Base-by-base conservation (phyloP, 1,140 invertebrate genomes). In the Neodiprion lecontei region DNA sequence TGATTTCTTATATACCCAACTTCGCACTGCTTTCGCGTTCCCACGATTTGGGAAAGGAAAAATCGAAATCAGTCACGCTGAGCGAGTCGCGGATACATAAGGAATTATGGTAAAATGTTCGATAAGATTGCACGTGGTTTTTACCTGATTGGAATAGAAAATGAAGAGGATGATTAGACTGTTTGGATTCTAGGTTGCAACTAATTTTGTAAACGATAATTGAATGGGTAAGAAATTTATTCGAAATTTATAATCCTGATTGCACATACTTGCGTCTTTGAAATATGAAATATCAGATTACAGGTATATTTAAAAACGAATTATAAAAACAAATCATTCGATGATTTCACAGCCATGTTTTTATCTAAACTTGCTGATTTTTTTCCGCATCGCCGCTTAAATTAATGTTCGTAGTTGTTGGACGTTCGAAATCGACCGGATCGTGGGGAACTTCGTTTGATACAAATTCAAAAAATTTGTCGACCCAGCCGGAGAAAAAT, bases 381-480 rank as follows among this genome's bases (percentile, higher is more conserved):
- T 1, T 3, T 65, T 14, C 0, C 17, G 12, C 0, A 65, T 65
- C 61, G 12, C 61, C 12, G 61, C 61, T 65, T 65, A 14, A 65
- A 65, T 65, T 14, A 7, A 65, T 65, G 12, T 65, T 65, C 17
- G 8, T 69, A 28, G 23, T 17, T 69, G 68, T 14, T 21, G 28
- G 12, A 5, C 0, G 1, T 14, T 69, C 68, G 28, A 17, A 14
- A 14, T 28, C 68, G 23, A 69, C 28, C 12, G 68, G 28, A 69
- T 69, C 68, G 23, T 21, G 28, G 12, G 68, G 68, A 69, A 69
- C 68, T 69, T 69, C 68, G 3, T 3, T 69, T 3, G 68, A 17
- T 12, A 28, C 28, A 12, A 28, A 9, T 17, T 28, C 68, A 9
- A 69, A 40, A 69, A 69, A 69, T 69, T 14, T 14, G 17, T 65